A percentile compares a stretch with the other conserved stretches of the same genome.
Evolutionary conservation across 2,888 invertebrate genomes (phyloP).

Genomic region (Xestoiulus laeticollis): DNA sequence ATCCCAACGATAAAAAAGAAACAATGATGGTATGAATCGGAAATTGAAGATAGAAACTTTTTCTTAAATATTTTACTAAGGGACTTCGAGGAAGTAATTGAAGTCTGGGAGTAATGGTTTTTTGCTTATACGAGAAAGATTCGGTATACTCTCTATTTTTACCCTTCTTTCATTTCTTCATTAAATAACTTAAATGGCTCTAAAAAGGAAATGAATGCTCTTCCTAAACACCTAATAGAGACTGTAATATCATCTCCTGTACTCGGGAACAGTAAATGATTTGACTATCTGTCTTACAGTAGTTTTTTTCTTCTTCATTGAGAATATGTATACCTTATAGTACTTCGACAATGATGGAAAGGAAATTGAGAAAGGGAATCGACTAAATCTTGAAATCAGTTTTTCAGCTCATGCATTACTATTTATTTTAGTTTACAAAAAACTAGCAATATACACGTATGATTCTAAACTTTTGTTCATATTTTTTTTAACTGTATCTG

Average conservation of each 20-base stretch:
- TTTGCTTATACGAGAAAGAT: background rate
- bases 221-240: constrained; percentile 23
- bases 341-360: background rate
- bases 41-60: constrained; percentile 15
- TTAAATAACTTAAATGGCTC: background rate
- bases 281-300: background rate
- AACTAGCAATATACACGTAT: too few species aligned
- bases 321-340: too few species aligned
- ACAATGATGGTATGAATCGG: background rate
- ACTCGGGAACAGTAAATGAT: background rate
- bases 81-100: background rate
- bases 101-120: background rate
- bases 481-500: too few species aligned
- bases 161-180: background rate
- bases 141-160: background rate
- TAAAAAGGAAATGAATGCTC: constrained; percentile 10
- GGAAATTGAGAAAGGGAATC: background rate
- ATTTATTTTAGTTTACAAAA: background rate
- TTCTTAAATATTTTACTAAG: background rate
- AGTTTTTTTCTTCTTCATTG: background rate
- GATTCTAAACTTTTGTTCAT: too few species aligned
- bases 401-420: background rate
- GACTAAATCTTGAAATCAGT: background rate
- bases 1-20: background rate
- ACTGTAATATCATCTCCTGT: background rate